These are phyloP conservation scores for Micropoecilia bifurca DNA, from an alignment of 2,797 vertebrate genomes.

Conservation along the genomic window DNA sequence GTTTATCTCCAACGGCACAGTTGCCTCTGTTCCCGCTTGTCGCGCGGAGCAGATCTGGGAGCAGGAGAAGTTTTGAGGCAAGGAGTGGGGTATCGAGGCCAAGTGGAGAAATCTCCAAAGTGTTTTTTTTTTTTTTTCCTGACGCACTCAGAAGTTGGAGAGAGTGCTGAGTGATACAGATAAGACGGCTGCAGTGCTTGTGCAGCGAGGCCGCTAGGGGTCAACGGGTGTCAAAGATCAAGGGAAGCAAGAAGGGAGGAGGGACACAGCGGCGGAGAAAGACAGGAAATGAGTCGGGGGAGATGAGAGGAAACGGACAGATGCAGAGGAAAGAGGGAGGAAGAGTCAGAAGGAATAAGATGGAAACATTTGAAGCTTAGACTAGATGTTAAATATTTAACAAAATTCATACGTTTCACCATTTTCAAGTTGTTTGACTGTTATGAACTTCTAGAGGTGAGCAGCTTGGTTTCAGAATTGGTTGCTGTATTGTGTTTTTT, in stretches of 20 bases:
- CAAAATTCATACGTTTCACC: background rate
- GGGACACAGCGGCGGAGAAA: constrained; percentile 25
- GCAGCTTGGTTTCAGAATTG: background rate
- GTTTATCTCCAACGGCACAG: constrained; percentile 67
- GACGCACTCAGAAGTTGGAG: constrained; percentile 48
- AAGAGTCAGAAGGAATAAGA: background rate
- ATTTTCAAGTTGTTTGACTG: background rate
- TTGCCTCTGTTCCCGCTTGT: constrained; percentile 19
- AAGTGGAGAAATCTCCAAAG: constrained; percentile 51
- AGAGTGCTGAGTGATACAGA: constrained; percentile 55
- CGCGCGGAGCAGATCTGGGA: constrained; percentile 31
- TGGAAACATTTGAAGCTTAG: background rate
- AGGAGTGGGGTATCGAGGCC: constrained; percentile 42
- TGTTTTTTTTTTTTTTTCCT: constrained; percentile 20
- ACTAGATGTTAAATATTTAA: background rate
- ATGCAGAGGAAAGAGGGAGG: constrained; percentile 5
- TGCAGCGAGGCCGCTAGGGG: constrained; percentile 40
- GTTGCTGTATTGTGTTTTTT: too few relatives aligned
- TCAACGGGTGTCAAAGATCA: constrained; percentile 56
- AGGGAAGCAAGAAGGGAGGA: constrained; percentile 16
- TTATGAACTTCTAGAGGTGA: background rate
- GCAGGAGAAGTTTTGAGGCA: constrained; percentile 19
- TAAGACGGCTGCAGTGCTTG: constrained; percentile 45
- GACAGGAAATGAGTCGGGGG: constrained; percentile 53
- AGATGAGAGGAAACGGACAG: constrained; percentile 33